phyloP scores from a whole-genome alignment of 2,113 vertebrate genomes.

The Symphodus melops region DNA sequence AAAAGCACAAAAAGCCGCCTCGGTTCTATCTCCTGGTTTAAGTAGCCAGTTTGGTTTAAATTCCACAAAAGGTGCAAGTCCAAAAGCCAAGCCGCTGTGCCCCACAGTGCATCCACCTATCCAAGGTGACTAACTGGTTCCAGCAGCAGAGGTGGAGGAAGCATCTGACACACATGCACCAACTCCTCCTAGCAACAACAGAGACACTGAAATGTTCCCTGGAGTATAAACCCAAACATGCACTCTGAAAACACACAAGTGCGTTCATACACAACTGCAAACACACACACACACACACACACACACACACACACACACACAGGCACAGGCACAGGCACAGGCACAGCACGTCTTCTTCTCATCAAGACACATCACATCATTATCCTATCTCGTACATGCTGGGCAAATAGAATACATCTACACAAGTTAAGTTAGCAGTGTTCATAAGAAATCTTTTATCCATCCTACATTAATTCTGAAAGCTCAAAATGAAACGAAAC shows the following conservation, averaged over 20 bases:
- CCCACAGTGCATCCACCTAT: conserved; percentile 13
- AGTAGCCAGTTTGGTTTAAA: neutral
- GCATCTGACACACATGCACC: conserved; percentile 23
- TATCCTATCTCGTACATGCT: neutral
- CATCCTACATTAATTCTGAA: neutral
- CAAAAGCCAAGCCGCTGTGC: conserved; percentile 3
- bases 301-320: no score
- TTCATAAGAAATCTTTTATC: neutral
- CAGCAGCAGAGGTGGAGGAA: conserved; percentile 24
- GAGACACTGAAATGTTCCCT: conserved; percentile 30
- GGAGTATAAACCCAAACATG: conserved; percentile 30
- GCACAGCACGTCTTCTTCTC: no score
- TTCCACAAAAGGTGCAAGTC: conserved; percentile 19
- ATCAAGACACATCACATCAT: no score
- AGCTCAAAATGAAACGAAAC: conserved; percentile 2
- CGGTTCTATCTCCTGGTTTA: neutral
- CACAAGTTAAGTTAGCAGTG: neutral
- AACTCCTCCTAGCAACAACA: conserved; percentile 62
- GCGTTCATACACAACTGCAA: no score
- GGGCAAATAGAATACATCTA: neutral
- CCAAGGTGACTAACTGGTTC: conserved; percentile 38
- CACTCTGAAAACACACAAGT: neutral
- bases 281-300: no score
- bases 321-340: no score
- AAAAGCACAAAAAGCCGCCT: conserved; percentile 3